Evolutionary conservation across 2,113 vertebrate genomes (phyloP), one percentile per base, ranked within the genome.

Genomic region (Eublepharis macularius): DNA sequence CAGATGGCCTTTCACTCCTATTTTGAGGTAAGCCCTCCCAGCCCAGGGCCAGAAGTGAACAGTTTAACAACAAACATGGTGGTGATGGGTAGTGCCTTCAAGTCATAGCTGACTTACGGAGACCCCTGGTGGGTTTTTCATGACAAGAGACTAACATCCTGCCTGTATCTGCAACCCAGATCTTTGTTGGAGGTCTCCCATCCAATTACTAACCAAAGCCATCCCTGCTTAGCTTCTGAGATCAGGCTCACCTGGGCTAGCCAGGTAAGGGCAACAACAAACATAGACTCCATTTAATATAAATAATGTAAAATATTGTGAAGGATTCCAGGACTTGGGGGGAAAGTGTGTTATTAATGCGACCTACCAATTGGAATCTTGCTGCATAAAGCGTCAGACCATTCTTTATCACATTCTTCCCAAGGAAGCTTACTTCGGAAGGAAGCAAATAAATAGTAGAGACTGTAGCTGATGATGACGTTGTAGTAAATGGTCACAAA

Each of bases 371-470:
- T 85, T 4, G 91, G 89, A 0, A 88, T 94, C 86, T 88, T 92
- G 91, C 96, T 98, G 94, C 98, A 99, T 77, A 94, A 94, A 2
- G 76, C 75, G 68, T 96, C 95, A 36, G 97, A 92, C 97, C 96
- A 97, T 24, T 83, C 91, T 63, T 32, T 21, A 87, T 95, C 90
- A 92, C 98, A 98, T 1, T 89, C 86, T 2, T 95, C 94, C 99
- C 99, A 99, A 0, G 98, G 99, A 12, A 99, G 87, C 34, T 97
- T 96, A 85, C 82, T 96, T 96, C 97, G 98, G 95, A 99, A 98
- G 10, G 98, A 99, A 74, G 98, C 97, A 90, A 99, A 99, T 82
- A 99, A 92, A 92, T 99, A 99, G 94, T 97, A 99, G 84, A 99
- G 92, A 11, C 98, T 97, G 75, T 99, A 99, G 85, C 95, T 96